Conservation (phyloP, 2,113 vertebrate genomes). For the Ivindomyrus marchei region DNA sequence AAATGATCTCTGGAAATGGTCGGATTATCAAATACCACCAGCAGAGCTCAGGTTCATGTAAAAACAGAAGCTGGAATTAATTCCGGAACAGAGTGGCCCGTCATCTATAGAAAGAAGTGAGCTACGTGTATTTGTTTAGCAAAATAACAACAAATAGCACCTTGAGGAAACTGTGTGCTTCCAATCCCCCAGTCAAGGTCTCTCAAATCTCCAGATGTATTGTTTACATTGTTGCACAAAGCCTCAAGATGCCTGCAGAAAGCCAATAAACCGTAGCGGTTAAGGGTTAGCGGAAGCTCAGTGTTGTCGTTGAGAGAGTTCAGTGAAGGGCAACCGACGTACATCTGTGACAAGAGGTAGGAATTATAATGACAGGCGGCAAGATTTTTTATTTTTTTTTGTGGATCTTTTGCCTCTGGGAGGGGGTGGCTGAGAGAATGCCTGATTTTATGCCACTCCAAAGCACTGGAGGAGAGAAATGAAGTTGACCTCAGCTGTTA, state of each 20-base stretch:
- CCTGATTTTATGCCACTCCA: conserved; percentile 4
- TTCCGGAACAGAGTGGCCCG: background rate
- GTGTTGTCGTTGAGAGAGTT: background rate
- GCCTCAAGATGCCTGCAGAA: background rate
- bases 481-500: background rate
- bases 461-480: conserved; percentile 1
- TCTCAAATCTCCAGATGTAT: background rate
- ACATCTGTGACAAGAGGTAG: background rate
- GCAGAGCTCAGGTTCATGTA: background rate
- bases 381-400: background rate
- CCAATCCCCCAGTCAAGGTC: background rate
- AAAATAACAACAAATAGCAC: background rate
- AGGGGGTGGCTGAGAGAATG: background rate
- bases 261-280: background rate
- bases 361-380: background rate
- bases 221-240: background rate
- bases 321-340: background rate
- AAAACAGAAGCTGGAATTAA: background rate
- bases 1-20: background rate
- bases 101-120: background rate
- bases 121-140: background rate
- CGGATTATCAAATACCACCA: background rate
- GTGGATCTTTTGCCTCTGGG: background rate
- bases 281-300: background rate
- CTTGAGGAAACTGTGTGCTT: background rate